These are phyloP conservation scores for Eupristina koningsbergeri DNA, from an alignment of 1,140 invertebrate genomes.

Conservation along the genomic window DNA sequence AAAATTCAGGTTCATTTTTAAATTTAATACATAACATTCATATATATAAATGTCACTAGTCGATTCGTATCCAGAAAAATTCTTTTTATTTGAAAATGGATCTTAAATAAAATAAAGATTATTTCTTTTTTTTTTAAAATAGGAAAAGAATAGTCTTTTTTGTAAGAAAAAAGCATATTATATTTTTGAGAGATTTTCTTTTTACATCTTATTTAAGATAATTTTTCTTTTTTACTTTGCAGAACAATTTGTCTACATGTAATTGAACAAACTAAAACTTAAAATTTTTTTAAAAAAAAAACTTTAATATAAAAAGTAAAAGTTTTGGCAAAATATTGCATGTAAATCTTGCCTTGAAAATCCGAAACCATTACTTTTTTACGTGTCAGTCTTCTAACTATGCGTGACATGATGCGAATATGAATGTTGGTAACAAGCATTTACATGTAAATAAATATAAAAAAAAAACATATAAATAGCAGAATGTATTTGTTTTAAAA, in stretches of 20 bases:
- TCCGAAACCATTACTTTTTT: neutral
- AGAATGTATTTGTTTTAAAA: slow-evolving; percentile 1
- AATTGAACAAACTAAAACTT: neutral
- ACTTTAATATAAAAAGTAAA: neutral
- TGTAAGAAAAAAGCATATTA: neutral
- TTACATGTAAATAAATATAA: slow-evolving; percentile 23
- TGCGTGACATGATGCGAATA: neutral
- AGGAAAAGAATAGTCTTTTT: neutral
- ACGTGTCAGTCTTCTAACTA: neutral
- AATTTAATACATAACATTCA: too few species aligned
- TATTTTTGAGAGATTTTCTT: neutral
- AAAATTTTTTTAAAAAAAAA: neutral
- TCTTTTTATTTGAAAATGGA: too few species aligned
- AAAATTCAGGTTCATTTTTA: too few species aligned
- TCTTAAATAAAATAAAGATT: neutral
- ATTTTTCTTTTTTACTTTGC: neutral
- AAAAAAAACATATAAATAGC: neutral
- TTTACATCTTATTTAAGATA: neutral
- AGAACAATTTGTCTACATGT: neutral
- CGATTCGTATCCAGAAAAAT: too few species aligned
- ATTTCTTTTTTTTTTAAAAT: neutral
- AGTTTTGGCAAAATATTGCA: neutral
- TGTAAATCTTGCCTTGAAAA: neutral
- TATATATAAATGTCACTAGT: too few species aligned
- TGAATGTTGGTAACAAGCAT: neutral